These are phyloP conservation scores for Condylura cristata DNA, from an alignment of 2,113 vertebrate species.

Conservation along the genomic window DNA sequence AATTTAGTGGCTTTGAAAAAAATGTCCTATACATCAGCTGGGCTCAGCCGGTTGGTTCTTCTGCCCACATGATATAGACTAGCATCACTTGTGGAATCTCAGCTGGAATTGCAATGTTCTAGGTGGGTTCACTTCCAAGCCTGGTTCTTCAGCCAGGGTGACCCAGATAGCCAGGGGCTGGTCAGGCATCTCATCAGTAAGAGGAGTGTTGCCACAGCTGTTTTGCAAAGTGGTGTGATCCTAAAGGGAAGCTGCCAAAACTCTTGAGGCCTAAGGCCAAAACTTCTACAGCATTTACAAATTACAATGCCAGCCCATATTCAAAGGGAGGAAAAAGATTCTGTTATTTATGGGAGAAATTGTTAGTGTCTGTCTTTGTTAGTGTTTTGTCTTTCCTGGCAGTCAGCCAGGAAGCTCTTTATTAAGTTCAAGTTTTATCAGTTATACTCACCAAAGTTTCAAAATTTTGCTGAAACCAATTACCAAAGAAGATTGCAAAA, in stretches of 20 bases:
- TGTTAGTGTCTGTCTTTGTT: constrained; percentile 23
- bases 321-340: background rate
- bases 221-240: background rate
- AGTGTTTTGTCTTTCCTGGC: constrained; percentile 25
- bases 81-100: background rate
- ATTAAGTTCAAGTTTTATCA: constrained; percentile 22
- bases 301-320: background rate
- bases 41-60: background rate
- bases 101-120: background rate
- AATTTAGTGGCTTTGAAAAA: background rate
- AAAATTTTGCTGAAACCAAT: constrained; percentile 47
- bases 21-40: background rate
- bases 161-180: background rate
- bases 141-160: background rate
- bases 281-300: background rate
- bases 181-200: background rate
- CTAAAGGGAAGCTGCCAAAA: background rate
- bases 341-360: background rate
- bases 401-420: background rate
- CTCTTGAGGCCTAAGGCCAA: background rate
- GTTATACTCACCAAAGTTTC: background rate
- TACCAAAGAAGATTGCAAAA: constrained; percentile 6
- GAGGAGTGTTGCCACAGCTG: background rate
- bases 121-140: background rate
- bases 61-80: background rate